A percentile compares a stretch with the other conserved stretches of the same genome.
These are phyloP conservation scores for Pygocentrus nattereri DNA, from an alignment of 2,797 vertebrate species.

Conservation along the genomic window DNA sequence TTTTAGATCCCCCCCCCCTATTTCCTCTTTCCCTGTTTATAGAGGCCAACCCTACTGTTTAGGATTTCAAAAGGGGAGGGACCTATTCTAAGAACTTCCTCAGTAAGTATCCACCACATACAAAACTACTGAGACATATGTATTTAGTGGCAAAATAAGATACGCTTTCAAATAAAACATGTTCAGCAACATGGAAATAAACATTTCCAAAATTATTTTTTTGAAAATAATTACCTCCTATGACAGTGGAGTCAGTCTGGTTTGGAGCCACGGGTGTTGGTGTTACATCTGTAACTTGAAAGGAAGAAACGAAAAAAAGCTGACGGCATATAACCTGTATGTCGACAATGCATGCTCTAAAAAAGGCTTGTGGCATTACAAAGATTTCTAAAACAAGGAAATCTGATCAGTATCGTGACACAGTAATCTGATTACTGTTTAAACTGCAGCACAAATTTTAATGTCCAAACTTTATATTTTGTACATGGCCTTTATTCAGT, in stretches of 20 bases:
- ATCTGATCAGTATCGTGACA: conserved; percentile 52
- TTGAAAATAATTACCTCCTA: conserved; percentile 71
- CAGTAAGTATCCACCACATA: not conserved
- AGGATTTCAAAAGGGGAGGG: not conserved
- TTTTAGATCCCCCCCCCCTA: not conserved
- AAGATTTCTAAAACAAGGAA: conserved; percentile 36
- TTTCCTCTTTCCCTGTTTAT: not conserved
- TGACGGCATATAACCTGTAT: conserved; percentile 19
- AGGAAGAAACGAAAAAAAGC: conserved; percentile 47
- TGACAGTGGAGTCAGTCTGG: conserved; percentile 44
- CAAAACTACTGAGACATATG: not conserved
- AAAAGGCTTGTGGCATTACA: conserved; percentile 54
- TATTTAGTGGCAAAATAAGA: too few species aligned
- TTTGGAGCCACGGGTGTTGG: conserved; percentile 37
- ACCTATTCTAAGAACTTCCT: not conserved
- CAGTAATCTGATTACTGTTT: conserved; percentile 67
- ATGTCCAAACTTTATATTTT: not conserved
- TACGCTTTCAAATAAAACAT: too few species aligned
- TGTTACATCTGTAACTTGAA: conserved; percentile 57
- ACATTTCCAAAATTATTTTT: too few species aligned
- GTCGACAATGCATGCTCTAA: conserved; percentile 9
- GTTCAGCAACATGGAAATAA: too few species aligned
- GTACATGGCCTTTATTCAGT: not conserved
- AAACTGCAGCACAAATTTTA: conserved; percentile 26
- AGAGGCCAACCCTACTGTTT: not conserved